Conservation (phyloP, 2,888 invertebrate genomes). For the Drosophila falleni region DNA sequence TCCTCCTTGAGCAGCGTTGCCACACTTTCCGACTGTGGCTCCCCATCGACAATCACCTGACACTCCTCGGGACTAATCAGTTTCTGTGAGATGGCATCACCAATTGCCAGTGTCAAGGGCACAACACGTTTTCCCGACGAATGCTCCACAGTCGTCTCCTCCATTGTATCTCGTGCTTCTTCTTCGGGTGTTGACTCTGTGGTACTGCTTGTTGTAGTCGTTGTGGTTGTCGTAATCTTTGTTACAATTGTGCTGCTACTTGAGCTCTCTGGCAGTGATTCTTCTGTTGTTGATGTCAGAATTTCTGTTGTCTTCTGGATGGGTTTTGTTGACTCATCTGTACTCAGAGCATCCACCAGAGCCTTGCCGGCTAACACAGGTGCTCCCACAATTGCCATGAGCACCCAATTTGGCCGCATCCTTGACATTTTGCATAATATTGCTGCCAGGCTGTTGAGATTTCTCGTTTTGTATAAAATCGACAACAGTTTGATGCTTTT, state of each 20-base stretch:
- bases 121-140: conserved; percentile 55
- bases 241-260: conserved; percentile 51
- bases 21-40: conserved; percentile 88
- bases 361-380: conserved; percentile 96
- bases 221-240: conserved; percentile 59
- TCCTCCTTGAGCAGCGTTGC: conserved; percentile 90
- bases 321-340: conserved; percentile 76
- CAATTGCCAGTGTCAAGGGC: conserved; percentile 86
- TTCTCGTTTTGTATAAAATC: conserved; percentile 75
- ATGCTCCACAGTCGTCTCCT: conserved; percentile 50
- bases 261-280: conserved; percentile 20
- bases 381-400: conserved; percentile 93
- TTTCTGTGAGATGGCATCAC: conserved; percentile 88
- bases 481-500: conserved; percentile 60
- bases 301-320: conserved; percentile 54
- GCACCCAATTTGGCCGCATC: conserved; percentile 94
- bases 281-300: conserved; percentile 17
- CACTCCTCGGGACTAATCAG: conserved; percentile 89
- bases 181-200: conserved; percentile 56
- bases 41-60: conserved; percentile 88
- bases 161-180: conserved; percentile 63
- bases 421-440: conserved; percentile 76
- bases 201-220: conserved; percentile 35
- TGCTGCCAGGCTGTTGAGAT: conserved; percentile 32
- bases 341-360: conserved; percentile 92